Base-by-base conservation (phyloP, 2,797 vertebrate species). In the Rhinogobio ventralis region DNA sequence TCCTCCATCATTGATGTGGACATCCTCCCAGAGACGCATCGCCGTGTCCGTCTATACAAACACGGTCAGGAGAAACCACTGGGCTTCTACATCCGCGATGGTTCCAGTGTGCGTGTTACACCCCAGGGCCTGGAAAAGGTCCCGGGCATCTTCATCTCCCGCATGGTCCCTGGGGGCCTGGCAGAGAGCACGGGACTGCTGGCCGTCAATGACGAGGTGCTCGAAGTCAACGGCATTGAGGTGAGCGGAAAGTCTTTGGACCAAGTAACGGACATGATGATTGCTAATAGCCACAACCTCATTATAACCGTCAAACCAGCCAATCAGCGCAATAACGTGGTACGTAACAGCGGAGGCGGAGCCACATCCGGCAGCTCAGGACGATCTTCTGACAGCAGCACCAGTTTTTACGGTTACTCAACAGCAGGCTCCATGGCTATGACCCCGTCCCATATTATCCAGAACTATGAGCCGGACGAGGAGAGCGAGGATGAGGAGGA, bases 191-290 rank as follows among this genome's bases (percentile, higher is more conserved):
- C 98, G 0, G 98, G 98, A 28, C 94, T 99, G 25, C 90, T 99
- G 79, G 98, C 98, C 0, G 98, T 99, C 25, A 99, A 99, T 0
- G 98, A 99, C 0, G 98, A 99, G 91, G 98, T 99, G 7, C 92
- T 99, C 86, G 98, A 99, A 91, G 98, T 99, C 17, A 99, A 99
- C 0, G 97, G 98, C 25, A 99, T 99, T 3, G 98, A 99, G 90
- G 98, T 99, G 89, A 96, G 95, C 0, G 97, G 97, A 0, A 99
- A 99, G 86, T 98, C 97, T 71, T 95, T 99, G 11, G 98, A 99
- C 93, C 98, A 99, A 86, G 98, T 99, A 82, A 99, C 98, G 0
- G 98, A 99, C 93, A 99, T 99, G 98, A 99, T 99, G 98, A 98
- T 99, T 13, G 98, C 98, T 0, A 99, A 99, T 94, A 99, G 98